Evolutionary conservation across 2,888 invertebrate genomes (phyloP).

Genomic region (Nezara viridula): DNA sequence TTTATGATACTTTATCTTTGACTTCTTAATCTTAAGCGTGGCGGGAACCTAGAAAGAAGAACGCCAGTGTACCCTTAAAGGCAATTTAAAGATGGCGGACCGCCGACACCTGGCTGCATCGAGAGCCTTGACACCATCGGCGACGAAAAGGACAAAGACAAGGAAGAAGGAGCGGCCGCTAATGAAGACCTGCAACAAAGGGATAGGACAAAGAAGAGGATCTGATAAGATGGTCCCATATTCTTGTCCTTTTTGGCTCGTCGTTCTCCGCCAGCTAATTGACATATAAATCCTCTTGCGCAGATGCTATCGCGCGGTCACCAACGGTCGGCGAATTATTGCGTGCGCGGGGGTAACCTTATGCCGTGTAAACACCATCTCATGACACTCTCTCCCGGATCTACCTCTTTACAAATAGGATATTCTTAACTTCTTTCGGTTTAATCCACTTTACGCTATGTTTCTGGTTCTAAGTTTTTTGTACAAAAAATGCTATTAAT

Average conservation of each 20-base stretch:
- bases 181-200: slow-evolving; percentile 46
- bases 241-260: background rate
- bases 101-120: background rate
- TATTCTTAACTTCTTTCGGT: background rate
- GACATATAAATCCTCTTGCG: slow-evolving; percentile 50
- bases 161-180: slow-evolving; percentile 14
- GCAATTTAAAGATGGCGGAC: background rate
- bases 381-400: background rate
- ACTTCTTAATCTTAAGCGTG: background rate
- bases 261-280: slow-evolving; percentile 30
- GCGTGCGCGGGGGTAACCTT: slow-evolving; percentile 46
- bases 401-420: background rate
- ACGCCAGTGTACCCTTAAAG: background rate
- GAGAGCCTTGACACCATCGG: slow-evolving; percentile 32
- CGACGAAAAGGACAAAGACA: slow-evolving; percentile 45
- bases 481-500: no score
- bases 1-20: background rate
- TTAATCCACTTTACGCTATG: background rate
- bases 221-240: background rate
- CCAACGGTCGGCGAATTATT: background rate
- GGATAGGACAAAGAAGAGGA: slow-evolving; percentile 21
- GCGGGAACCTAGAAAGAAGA: background rate
- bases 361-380: slow-evolving; percentile 32
- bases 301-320: slow-evolving; percentile 35
- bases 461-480: no score